A percentile compares a stretch with the other conserved stretches of the same genome.
Conservation (phyloP, 1,140 invertebrate genomes). For the Brevipalpus yothersi region DNA sequence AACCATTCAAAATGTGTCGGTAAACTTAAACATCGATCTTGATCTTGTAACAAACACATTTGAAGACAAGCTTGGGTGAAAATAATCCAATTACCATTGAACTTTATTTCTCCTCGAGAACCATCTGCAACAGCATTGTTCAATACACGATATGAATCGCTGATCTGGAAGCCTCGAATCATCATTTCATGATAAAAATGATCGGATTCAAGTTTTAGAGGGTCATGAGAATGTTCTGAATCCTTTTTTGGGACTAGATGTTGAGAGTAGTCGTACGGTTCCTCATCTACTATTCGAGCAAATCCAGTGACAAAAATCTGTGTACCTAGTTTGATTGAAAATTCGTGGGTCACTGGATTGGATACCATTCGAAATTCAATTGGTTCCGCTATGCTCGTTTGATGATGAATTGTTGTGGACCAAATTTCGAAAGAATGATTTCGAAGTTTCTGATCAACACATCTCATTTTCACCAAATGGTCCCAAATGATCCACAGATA, state of each 20-base stretch:
- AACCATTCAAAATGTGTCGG: neutral
- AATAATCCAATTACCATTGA: neutral
- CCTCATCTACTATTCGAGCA: neutral
- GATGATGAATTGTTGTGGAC: constrained; percentile 65
- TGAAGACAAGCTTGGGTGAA: neutral
- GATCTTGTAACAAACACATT: neutral
- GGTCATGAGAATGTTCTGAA: neutral
- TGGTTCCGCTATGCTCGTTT: constrained; percentile 42
- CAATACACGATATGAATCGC: neutral
- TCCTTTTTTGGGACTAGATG: neutral
- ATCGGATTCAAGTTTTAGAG: neutral
- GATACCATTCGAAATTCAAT: constrained; percentile 67
- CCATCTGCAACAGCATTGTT: neutral
- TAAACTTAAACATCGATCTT: neutral
- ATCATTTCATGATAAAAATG: neutral
- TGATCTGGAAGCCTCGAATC: neutral
- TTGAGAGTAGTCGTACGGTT: neutral
- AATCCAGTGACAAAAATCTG: neutral
- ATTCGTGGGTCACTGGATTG: constrained; percentile 57
- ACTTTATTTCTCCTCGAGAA: neutral
- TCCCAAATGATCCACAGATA: constrained; percentile 79
- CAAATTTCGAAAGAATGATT: constrained; percentile 56
- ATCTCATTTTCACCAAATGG: constrained; percentile 56
- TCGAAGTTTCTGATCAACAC: constrained; percentile 40
- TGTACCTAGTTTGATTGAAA: constrained; percentile 65